These are phyloP conservation scores for Danaus chrysippus DNA, from an alignment of 2,888 invertebrate species.

Conservation along the genomic window DNA sequence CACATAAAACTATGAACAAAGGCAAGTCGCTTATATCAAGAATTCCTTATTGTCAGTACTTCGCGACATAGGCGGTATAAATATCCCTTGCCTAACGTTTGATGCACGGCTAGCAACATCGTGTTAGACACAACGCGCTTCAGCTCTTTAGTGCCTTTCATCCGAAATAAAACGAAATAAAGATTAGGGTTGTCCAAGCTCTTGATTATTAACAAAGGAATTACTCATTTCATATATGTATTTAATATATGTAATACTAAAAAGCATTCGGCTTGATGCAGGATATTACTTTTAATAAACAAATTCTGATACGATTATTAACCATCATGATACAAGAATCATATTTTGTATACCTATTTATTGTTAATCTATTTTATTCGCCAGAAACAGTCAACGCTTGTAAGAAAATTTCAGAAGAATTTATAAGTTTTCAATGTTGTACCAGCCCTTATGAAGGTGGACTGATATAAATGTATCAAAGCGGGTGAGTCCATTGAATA, in stretches of 20 bases:
- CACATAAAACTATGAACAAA: slow-evolving; percentile 5
- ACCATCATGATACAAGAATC: too few relatives aligned
- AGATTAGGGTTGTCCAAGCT: slow-evolving; percentile 33
- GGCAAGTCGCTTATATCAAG: slow-evolving; percentile 14
- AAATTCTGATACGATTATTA: too few relatives aligned
- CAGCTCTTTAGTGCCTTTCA: slow-evolving; percentile 58
- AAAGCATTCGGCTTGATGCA: too few relatives aligned
- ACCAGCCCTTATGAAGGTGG: slow-evolving; percentile 39
- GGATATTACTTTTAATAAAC: too few relatives aligned
- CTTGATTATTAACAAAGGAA: too few relatives aligned
- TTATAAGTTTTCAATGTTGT: neutral
- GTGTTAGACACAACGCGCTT: slow-evolving; percentile 54
- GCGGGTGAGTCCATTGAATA: slow-evolving; percentile 64
- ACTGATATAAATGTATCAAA: slow-evolving; percentile 52
- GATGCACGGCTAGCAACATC: slow-evolving; percentile 51
- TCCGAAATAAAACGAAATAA: slow-evolving; percentile 41
- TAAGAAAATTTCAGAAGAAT: neutral
- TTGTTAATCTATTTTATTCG: too few relatives aligned
- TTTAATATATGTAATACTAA: too few relatives aligned
- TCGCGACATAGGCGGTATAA: slow-evolving; percentile 45
- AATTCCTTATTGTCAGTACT: slow-evolving; percentile 25
- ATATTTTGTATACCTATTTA: too few relatives aligned
- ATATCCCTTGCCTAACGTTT: slow-evolving; percentile 42
- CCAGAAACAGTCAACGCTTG: neutral
- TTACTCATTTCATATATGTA: too few relatives aligned